These are phyloP conservation scores for Phalacrocorax brasilianus DNA, from an alignment of 2,113 vertebrate species.

Conservation along the genomic window DNA sequence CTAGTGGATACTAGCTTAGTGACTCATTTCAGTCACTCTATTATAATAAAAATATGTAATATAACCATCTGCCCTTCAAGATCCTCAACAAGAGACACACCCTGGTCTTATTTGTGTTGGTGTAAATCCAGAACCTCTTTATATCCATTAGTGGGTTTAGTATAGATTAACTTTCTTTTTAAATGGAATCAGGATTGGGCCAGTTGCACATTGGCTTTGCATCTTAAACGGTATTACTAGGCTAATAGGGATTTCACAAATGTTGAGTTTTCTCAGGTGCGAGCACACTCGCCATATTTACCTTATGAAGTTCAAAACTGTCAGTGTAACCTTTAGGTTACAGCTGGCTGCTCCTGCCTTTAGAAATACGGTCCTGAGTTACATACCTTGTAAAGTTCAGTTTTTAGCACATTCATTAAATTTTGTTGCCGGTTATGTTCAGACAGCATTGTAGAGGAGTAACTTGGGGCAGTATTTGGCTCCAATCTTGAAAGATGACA, in stretches of 20 bases:
- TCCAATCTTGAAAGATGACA: background rate
- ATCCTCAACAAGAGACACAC: background rate
- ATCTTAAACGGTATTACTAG: background rate
- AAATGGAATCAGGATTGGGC: background rate
- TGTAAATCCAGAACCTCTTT: background rate
- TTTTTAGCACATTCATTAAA: background rate
- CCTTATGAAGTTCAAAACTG: background rate
- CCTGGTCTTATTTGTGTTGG: background rate
- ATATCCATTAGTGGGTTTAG: background rate
- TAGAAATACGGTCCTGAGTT: background rate
- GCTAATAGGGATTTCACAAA: background rate
- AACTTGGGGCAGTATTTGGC: background rate
- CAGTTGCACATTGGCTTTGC: background rate
- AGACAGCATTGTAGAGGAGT: background rate
- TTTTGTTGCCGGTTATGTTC: background rate
- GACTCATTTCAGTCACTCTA: background rate
- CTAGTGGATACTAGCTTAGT: background rate
- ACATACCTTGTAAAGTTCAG: rapidly evolving
- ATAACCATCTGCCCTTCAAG: background rate
- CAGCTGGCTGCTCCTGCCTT: background rate
- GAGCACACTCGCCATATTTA: background rate
- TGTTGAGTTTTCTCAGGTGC: background rate
- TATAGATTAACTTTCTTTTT: background rate
- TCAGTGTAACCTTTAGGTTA: background rate
- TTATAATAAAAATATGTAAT: background rate